Conservation (phyloP, 2,888 invertebrate species). For the Pterostichus niger region DNA sequence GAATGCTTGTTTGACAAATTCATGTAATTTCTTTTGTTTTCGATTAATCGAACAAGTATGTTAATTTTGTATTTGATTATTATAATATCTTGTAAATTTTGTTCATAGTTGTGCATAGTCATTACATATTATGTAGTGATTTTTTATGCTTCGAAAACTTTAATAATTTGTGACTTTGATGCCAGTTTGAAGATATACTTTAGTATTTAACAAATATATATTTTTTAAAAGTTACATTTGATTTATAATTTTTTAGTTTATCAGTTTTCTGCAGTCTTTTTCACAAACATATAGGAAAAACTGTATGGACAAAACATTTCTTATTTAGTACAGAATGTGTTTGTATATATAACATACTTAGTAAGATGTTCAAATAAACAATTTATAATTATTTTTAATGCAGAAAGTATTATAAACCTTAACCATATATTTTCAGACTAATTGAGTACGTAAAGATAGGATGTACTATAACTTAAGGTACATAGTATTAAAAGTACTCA, state of each 20-base stretch:
- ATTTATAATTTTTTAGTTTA: no score
- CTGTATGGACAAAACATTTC: background rate
- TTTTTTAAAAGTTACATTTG: conserved; percentile 15
- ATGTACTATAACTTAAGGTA: no score
- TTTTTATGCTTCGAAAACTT: conserved; percentile 4
- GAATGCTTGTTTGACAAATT: background rate
- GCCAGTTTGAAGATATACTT: conserved; percentile 6
- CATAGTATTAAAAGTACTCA: no score
- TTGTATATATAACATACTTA: conserved; percentile 17
- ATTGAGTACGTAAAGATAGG: no score
- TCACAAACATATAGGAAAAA: background rate
- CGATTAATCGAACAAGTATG: background rate
- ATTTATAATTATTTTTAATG: conserved; percentile 28
- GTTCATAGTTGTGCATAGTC: background rate
- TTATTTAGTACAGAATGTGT: conserved; percentile 22
- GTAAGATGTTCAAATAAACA: conserved; percentile 14
- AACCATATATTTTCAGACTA: background rate
- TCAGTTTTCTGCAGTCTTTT: background rate
- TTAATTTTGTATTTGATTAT: background rate
- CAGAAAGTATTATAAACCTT: conserved; percentile 1
- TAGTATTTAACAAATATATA: conserved; percentile 25
- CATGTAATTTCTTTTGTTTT: background rate
- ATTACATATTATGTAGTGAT: background rate
- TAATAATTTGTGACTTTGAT: conserved; percentile 17
- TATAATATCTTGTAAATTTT: conserved; percentile 11